Percentiles rank a stretch among this genome's conserved stretches.
Conservation (phyloP, 2,113 vertebrate species). For the Alethe diademata region DNA sequence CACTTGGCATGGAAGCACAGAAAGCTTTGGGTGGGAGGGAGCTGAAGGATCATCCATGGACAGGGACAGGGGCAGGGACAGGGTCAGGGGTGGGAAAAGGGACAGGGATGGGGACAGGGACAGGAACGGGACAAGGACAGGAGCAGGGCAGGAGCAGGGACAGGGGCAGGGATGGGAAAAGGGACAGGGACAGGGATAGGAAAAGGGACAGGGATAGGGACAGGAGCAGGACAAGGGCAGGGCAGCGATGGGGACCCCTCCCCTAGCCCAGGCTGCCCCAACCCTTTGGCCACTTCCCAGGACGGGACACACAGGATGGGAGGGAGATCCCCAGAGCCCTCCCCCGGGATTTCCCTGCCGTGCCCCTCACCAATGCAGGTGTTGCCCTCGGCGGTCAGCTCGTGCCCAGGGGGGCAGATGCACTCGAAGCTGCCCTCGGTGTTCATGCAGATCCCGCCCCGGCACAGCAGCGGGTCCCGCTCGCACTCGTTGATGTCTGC, state of each 20-base stretch:
- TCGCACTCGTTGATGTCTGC: conserved; percentile 92
- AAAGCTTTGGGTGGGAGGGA: not conserved
- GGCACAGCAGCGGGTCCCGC: conserved; percentile 85
- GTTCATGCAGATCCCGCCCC: conserved; percentile 88
- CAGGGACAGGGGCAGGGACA: not conserved
- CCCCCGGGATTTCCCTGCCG: accelerated
- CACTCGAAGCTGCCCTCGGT: conserved; percentile 90
- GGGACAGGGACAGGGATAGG: no score
- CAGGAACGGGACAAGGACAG: no score
- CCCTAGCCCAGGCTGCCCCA: not conserved
- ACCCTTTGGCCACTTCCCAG: not conserved
- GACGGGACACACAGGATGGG: accelerated
- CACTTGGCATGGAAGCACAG: not conserved
- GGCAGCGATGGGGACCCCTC: no score
- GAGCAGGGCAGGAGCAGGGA: no score
- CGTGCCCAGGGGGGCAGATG: conserved; percentile 85
- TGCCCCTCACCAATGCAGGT: conserved; percentile 81
- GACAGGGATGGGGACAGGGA: no score
- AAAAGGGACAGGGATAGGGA: no score
- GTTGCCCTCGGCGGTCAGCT: conserved; percentile 79
- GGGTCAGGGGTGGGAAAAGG: no score
- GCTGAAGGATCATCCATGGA: not conserved
- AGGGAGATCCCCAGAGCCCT: accelerated
- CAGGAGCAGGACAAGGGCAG: not conserved
- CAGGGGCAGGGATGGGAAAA: no score